A percentile compares a stretch with the other conserved stretches of the same genome.
These are phyloP conservation scores for Sarcophaga subvicina DNA, from an alignment of 2,888 invertebrate species.

Conservation along the genomic window DNA sequence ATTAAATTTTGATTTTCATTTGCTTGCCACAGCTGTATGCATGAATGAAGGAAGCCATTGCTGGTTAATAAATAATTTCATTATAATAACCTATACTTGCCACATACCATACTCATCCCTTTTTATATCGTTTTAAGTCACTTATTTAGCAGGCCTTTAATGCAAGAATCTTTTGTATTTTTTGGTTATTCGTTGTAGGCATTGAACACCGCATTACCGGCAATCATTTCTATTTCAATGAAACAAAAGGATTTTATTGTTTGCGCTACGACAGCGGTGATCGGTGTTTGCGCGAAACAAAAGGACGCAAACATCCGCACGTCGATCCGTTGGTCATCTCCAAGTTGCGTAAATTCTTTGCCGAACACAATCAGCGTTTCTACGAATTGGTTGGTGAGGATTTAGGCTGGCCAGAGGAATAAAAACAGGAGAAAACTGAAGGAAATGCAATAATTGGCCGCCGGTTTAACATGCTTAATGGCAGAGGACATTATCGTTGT, in stretches of 20 bases:
- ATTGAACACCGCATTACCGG: slow-evolving; percentile 85
- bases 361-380: slow-evolving; percentile 95
- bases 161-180: neutral
- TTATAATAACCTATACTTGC: too few species aligned
- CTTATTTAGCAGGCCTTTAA: neutral
- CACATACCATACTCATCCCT: neutral
- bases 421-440: slow-evolving; percentile 76
- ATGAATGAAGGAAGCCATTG: too few species aligned
- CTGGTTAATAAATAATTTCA: too few species aligned
- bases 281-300: slow-evolving; percentile 92
- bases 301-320: slow-evolving; percentile 91
- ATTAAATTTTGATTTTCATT: too few species aligned
- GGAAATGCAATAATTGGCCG: neutral
- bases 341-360: slow-evolving; percentile 92
- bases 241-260: slow-evolving; percentile 98
- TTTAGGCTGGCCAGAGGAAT: slow-evolving; percentile 96
- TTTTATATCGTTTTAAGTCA: neutral
- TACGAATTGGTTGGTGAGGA: slow-evolving; percentile 96
- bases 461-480: neutral
- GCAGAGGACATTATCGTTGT: neutral
- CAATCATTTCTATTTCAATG: slow-evolving; percentile 97
- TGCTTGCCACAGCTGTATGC: too few species aligned
- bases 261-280: slow-evolving; percentile 91
- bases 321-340: slow-evolving; percentile 91
- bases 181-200: slow-evolving; percentile 72